These are phyloP conservation scores for Medauroidea extradentata DNA, from an alignment of 1,140 invertebrate genomes.

Conservation along the genomic window DNA sequence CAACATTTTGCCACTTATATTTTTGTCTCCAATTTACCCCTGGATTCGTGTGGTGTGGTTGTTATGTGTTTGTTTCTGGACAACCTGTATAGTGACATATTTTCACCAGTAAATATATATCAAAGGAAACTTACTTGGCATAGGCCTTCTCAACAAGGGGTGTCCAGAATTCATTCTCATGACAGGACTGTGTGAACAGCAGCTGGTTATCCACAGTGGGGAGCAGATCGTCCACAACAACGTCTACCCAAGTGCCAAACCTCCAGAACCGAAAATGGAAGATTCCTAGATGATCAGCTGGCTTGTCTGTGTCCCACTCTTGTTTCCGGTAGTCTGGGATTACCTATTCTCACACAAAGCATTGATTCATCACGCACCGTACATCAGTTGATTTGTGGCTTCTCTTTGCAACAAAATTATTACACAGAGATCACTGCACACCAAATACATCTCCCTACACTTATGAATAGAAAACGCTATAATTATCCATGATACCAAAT, in stretches of 20 bases:
- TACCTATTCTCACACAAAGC: slow-evolving; percentile 18
- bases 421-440: not conserved
- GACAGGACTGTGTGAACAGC: slow-evolving; percentile 60
- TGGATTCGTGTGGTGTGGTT: no score
- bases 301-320: slow-evolving; percentile 19
- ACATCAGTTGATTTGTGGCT: not conserved
- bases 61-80: no score
- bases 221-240: slow-evolving; percentile 68
- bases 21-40: no score
- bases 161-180: slow-evolving; percentile 63
- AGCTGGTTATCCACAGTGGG: slow-evolving; percentile 60
- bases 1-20: no score
- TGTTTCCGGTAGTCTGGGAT: slow-evolving; percentile 33
- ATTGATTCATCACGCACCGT: not conserved
- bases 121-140: slow-evolving; percentile 53
- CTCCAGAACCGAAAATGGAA: slow-evolving; percentile 53
- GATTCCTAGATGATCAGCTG: slow-evolving; percentile 25
- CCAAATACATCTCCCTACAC: not conserved
- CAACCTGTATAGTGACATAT: no score
- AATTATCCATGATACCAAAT: not conserved
- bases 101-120: no score
- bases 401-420: not conserved
- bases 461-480: not conserved
- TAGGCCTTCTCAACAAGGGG: slow-evolving; percentile 72
- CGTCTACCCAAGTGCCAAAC: slow-evolving; percentile 66